Conservation (phyloP, 2,113 vertebrate genomes). For the Cromileptes altivelis region DNA sequence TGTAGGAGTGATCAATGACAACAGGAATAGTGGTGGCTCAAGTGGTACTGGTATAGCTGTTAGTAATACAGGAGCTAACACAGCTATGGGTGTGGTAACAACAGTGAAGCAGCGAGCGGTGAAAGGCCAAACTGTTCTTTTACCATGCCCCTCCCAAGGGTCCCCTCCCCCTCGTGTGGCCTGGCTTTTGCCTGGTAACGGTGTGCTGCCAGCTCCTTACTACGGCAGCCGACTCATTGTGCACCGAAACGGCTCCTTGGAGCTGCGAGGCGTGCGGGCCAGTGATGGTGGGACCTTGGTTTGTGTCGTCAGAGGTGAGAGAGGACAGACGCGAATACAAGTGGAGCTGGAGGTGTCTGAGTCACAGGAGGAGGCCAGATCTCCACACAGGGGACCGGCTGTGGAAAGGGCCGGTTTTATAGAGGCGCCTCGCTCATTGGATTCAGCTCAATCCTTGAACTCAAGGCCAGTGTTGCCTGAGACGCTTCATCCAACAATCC, state of each 20-base stretch:
- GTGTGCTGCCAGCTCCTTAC: constrained; percentile 91
- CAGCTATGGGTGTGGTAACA: constrained; percentile 52
- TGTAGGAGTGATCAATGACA: too few species aligned
- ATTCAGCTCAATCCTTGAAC: constrained; percentile 20
- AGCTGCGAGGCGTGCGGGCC: constrained; percentile 84
- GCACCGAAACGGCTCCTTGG: constrained; percentile 91
- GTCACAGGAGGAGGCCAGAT: constrained; percentile 77
- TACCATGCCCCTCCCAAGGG: constrained; percentile 90
- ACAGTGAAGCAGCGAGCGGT: constrained; percentile 79
- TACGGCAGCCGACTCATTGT: constrained; percentile 90
- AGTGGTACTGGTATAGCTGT: constrained; percentile 4
- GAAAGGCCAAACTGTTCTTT: constrained; percentile 85
- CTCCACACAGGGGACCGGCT: constrained; percentile 4
- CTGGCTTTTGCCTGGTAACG: constrained; percentile 93
- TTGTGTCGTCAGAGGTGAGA: constrained; percentile 90
- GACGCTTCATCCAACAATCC: constrained; percentile 82
- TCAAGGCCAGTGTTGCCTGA: constrained; percentile 51
- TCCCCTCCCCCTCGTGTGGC: constrained; percentile 85
- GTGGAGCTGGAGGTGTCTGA: constrained; percentile 87
- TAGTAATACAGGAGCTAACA: constrained; percentile 22
- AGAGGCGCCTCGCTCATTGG: neutral
- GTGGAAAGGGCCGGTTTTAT: constrained; percentile 24
- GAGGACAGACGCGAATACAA: constrained; percentile 86
- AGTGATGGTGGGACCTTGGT: constrained; percentile 87
- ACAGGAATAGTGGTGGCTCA: neutral